Evolutionary conservation across 2,113 vertebrate species (phyloP).

Genomic region (Aix galericulata): DNA sequence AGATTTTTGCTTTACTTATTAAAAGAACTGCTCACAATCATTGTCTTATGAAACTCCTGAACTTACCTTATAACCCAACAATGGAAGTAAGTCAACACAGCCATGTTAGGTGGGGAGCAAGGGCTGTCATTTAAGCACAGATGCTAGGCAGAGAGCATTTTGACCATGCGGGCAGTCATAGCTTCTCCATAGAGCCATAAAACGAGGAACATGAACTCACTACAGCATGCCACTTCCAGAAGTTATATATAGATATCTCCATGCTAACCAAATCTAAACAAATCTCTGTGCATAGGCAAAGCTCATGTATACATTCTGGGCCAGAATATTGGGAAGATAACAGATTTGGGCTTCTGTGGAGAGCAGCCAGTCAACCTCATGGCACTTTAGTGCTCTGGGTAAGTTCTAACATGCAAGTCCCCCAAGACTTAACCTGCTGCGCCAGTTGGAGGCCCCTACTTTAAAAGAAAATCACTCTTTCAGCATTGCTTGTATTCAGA

Average conservation of each 20-base stretch:
- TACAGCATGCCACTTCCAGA: not conserved
- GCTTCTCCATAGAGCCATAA: not conserved
- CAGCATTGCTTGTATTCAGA: not conserved
- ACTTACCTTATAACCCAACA: not conserved
- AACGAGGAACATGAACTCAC: not conserved
- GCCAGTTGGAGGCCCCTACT: not conserved
- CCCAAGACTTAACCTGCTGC: not conserved
- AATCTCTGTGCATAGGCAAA: not conserved
- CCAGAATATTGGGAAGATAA: not conserved
- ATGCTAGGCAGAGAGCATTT: not conserved
- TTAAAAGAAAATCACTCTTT: not conserved
- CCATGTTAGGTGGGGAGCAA: accelerated
- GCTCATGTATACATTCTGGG: accelerated
- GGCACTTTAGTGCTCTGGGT: not conserved
- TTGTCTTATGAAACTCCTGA: not conserved
- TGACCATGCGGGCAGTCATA: accelerated
- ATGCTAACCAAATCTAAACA: not conserved
- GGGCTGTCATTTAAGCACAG: not conserved
- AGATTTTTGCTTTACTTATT: not conserved
- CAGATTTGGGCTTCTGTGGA: not conserved
- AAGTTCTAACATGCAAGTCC: not conserved
- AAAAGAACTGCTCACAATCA: not conserved
- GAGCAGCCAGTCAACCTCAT: not conserved
- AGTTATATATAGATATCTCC: not conserved
- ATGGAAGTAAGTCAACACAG: not conserved